phyloP scores from a whole-genome alignment of 23 tunicate species.

The Styela clava region DNA sequence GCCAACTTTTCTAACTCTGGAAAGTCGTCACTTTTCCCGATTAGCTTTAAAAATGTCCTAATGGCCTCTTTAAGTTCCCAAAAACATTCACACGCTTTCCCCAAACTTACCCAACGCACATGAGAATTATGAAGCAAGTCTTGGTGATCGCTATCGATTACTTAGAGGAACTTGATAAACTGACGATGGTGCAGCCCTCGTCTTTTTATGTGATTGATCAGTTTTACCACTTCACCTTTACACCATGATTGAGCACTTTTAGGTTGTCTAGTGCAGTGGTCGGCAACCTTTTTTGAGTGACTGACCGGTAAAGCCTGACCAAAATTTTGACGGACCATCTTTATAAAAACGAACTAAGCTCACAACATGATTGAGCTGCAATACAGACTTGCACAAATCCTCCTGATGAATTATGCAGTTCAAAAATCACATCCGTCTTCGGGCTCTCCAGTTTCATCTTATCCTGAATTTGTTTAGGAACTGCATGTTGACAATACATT shows the following conservation, averaged over 20 bases:
- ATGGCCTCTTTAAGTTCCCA: slow-evolving; percentile 38
- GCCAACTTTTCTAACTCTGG: slow-evolving; percentile 25
- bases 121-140: slow-evolving; percentile 43
- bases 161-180: not conserved
- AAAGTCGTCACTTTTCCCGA: slow-evolving; percentile 23
- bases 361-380: slow-evolving; percentile 41
- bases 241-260: too few species aligned
- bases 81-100: slow-evolving; percentile 36
- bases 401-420: not conserved
- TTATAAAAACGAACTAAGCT: too few species aligned
- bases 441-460: slow-evolving; percentile 33
- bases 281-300: too few species aligned
- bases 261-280: too few species aligned
- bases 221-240: too few species aligned
- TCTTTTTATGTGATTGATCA: slow-evolving; percentile 33
- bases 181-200: slow-evolving; percentile 43
- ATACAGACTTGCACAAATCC: not conserved
- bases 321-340: too few species aligned
- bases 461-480: slow-evolving; percentile 29
- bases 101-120: slow-evolving; percentile 43
- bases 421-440: slow-evolving; percentile 31
- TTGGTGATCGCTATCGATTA: slow-evolving; percentile 9
- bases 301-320: too few species aligned
- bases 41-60: slow-evolving; percentile 18
- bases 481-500: slow-evolving; percentile 35